Evolutionary conservation across 2,888 invertebrate species (phyloP).

Genomic region (Carabus problematicus): DNA sequence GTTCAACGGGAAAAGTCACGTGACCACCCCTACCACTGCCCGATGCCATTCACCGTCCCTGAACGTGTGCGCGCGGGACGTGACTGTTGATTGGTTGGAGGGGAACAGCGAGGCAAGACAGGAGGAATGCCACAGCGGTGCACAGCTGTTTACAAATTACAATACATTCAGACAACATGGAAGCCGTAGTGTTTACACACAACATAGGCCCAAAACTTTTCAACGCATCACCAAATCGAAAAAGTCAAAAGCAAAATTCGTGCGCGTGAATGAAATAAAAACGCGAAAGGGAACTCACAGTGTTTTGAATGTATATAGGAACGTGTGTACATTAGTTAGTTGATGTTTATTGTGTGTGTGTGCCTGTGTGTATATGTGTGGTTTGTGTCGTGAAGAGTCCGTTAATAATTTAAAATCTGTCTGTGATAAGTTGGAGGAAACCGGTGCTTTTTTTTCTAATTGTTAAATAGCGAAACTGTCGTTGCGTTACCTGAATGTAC

Average conservation of each 20-base stretch:
- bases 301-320: slow-evolving; percentile 1
- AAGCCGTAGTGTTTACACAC: slow-evolving; percentile 19
- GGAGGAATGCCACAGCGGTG: slow-evolving; percentile 14
- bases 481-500: slow-evolving; percentile 19
- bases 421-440: slow-evolving; percentile 17
- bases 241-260: too few species aligned
- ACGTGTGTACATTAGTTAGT: not conserved
- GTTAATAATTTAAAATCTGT: slow-evolving; percentile 25
- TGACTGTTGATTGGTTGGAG: not conserved
- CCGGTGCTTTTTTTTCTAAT: not conserved
- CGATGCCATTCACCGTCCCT: slow-evolving; percentile 19
- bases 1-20: slow-evolving; percentile 27
- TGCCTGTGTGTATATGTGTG: slow-evolving; percentile 4
- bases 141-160: slow-evolving; percentile 38
- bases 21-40: slow-evolving; percentile 26
- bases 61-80: not conserved
- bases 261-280: too few species aligned
- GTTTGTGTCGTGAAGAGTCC: slow-evolving; percentile 28
- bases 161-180: slow-evolving; percentile 32
- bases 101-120: slow-evolving; percentile 15
- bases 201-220: slow-evolving; percentile 12
- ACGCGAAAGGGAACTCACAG: too few species aligned
- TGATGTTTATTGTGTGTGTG: not conserved
- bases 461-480: not conserved
- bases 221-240: not conserved